phyloP scores from a whole-genome alignment of 1,140 invertebrate genomes.

The Pachypsylla venusta region DNA sequence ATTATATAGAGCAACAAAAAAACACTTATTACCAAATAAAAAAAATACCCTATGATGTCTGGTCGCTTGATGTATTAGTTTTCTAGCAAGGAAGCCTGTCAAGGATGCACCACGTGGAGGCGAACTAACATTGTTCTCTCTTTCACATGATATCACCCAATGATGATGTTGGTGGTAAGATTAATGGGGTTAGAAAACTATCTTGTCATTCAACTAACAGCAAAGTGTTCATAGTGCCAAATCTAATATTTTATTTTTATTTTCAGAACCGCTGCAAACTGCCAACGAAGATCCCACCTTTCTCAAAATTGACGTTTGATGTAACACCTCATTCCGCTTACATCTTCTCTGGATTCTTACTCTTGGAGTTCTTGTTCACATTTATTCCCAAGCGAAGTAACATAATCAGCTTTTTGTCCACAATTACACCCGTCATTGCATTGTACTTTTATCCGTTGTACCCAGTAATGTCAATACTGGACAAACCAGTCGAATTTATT shows the following conservation, averaged over 20 bases:
- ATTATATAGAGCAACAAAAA: too few species aligned
- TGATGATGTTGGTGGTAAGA: too few species aligned
- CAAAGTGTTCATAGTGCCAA: too few species aligned
- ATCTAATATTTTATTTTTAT: neutral
- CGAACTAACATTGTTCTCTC: too few species aligned
- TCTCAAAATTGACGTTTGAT: neutral
- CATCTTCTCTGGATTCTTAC: neutral
- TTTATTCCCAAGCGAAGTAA: neutral
- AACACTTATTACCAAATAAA: too few species aligned
- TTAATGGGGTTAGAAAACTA: too few species aligned
- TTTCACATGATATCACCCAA: too few species aligned
- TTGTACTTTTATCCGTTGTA: neutral
- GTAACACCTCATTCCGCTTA: neutral
- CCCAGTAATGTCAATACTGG: neutral
- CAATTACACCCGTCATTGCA: neutral
- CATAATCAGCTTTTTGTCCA: neutral
- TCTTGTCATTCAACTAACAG: too few species aligned
- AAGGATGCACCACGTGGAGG: too few species aligned
- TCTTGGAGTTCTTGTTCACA: neutral
- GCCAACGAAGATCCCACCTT: neutral
- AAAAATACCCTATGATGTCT: too few species aligned
- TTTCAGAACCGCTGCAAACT: conserved; percentile 7
- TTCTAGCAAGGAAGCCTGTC: too few species aligned
- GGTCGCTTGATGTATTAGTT: too few species aligned
- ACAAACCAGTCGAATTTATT: neutral